A percentile compares a stretch with the other conserved stretches of the same genome.
Conservation (phyloP, 2,113 vertebrate species). For the Pavo muticus region DNA sequence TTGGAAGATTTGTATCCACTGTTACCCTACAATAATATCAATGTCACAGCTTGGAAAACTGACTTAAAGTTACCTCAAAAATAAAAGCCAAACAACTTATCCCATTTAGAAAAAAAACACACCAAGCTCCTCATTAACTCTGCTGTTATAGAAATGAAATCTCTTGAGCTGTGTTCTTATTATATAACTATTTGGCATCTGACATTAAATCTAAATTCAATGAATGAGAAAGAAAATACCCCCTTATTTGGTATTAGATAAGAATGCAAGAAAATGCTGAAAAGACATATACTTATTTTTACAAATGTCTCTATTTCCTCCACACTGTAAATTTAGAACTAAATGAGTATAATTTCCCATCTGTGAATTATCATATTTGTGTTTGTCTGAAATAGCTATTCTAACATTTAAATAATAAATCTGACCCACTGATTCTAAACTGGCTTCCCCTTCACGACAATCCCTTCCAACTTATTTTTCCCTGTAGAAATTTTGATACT, state of each 20-base stretch:
- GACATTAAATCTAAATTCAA: conserved; percentile 28
- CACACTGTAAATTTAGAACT: conserved; percentile 66
- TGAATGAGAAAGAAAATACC: not conserved
- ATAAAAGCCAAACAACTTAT: not conserved
- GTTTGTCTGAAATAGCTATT: conserved; percentile 51
- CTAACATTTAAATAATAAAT: conserved; percentile 56
- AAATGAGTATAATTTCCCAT: conserved; percentile 65
- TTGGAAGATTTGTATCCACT: not conserved
- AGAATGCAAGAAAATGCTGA: conserved; percentile 53
- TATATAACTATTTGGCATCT: conserved; percentile 9
- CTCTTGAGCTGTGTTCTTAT: conserved; percentile 13
- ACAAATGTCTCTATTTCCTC: conserved; percentile 60
- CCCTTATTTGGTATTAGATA: not conserved
- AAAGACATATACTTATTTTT: conserved; percentile 63
- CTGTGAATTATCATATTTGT: conserved; percentile 68
- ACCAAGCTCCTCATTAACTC: conserved; percentile 28
- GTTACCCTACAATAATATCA: not conserved
- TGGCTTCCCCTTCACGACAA: conserved; percentile 30
- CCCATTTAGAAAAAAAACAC: not conserved
- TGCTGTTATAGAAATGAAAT: conserved; percentile 8
- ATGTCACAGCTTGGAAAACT: not conserved
- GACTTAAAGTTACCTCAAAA: conserved; percentile 15
- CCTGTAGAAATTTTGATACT: conserved; percentile 29
- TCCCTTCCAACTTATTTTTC: conserved; percentile 36
- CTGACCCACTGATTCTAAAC: conserved; percentile 62